A percentile compares a stretch with the other conserved stretches of the same genome.
phyloP scores from a whole-genome alignment of 2,113 vertebrate species.

The Climacteris rufus region DNA sequence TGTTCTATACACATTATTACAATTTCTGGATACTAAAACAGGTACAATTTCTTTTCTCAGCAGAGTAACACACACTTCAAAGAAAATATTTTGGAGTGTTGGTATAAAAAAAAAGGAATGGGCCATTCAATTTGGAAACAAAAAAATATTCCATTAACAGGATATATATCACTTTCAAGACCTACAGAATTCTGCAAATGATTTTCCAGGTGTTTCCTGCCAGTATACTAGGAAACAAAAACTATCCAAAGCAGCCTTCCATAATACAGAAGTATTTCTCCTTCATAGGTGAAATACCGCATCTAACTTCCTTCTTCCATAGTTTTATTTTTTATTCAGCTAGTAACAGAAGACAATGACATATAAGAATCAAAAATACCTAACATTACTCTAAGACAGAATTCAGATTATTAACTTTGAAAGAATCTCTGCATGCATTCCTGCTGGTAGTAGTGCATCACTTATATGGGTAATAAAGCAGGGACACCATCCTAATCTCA shows the following conservation, averaged over 20 bases:
- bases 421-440: background rate
- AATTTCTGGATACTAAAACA: background rate
- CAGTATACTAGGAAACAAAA: background rate
- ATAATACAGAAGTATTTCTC: background rate
- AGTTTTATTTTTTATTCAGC: background rate
- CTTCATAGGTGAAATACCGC: background rate
- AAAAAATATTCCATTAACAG: background rate
- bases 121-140: background rate
- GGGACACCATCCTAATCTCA: background rate
- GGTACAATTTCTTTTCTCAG: background rate
- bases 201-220: constrained; percentile 28
- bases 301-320: background rate
- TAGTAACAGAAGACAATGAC: background rate
- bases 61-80: background rate
- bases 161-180: background rate
- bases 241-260: background rate
- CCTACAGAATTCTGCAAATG: background rate
- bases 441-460: background rate
- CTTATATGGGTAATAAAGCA: background rate
- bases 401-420: background rate
- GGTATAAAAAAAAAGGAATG: background rate
- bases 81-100: background rate
- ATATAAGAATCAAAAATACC: background rate
- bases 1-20: background rate
- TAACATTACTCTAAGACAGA: background rate